Base-by-base conservation (phyloP, 2,888 invertebrate species). In the Rhopalosiphum nymphaeae region DNA sequence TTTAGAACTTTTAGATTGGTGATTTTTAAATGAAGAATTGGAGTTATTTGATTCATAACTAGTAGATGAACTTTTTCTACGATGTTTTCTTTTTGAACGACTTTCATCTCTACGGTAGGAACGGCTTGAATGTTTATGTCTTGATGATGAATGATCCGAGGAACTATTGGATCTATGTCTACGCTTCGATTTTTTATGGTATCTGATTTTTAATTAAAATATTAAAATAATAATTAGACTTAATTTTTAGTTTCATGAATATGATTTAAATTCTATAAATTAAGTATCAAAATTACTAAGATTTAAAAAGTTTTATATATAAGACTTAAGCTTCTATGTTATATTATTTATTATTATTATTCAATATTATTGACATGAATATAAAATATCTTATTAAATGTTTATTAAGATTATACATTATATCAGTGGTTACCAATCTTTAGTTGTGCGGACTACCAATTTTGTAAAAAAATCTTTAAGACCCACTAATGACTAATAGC, bases 181-280 rank as follows among this genome's bases (percentile, higher is more conserved):
- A 78, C 25, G 78, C 57, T 46, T 93, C 56, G 93, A 93, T 93
- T 93, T 93, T 4, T 89, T 93, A 78, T 89, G 25, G 46, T 42
- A 21, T 44, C 93, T 93, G n/a, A 49, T 36, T 16, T 85, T 61
- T 1, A 16, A 90, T n/a, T 56, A 86, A n/a, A 67, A 42, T 21
- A 84, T 36, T 36, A 36, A 44, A n/a, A 57, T 56, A 44, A 46
- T 25, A 36, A 46, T 56, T 92, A 78, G 21, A 3, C 36, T 78
- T 78, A 9, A 36, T 36, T 78, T 57, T 78, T 36, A 36, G 26
- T 78, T 78, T 78, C n/a, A 78, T 36, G 7, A 78, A 36, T 78
- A 42, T 42, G 9, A 25, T 36, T 21, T 21, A 36, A 21, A 36
- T 78, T 78, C 7, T 21, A 7, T 36, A 3, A 36, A 78, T 21